Conservation (phyloP, 2,113 vertebrate genomes). For the Myiopsitta monachus region DNA sequence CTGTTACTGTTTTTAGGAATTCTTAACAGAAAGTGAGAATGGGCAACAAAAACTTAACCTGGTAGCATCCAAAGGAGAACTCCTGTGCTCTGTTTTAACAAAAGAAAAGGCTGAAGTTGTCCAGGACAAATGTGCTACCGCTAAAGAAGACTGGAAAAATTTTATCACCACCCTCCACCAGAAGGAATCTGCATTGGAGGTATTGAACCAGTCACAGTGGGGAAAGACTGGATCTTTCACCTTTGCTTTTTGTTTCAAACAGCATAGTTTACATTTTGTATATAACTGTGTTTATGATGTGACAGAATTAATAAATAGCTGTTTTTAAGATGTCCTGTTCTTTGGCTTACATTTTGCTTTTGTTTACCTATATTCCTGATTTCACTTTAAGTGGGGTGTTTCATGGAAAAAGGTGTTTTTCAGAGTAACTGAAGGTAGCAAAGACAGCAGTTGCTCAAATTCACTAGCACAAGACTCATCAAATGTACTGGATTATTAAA, state of each 20-base stretch:
- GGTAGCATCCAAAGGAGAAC: conserved; percentile 85
- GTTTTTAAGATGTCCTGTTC: background rate
- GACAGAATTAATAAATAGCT: background rate
- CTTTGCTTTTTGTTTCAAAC: background rate
- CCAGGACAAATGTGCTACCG: conserved; percentile 79
- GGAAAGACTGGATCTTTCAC: background rate
- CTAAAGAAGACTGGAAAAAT: conserved; percentile 91
- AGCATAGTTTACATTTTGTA: background rate
- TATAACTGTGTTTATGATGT: background rate
- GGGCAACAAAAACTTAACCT: conserved; percentile 89
- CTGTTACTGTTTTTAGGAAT: conserved; percentile 78
- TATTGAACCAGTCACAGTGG: conserved; percentile 23
- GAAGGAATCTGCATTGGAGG: conserved; percentile 89
- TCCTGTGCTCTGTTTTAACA: conserved; percentile 83
- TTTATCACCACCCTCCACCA: conserved; percentile 87
- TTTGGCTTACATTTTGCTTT: background rate
- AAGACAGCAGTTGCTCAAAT: background rate
- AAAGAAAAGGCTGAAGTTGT: conserved; percentile 84
- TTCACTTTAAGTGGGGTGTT: background rate
- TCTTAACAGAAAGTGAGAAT: conserved; percentile 89
- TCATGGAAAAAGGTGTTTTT: background rate
- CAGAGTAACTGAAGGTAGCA: background rate
- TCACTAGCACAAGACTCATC: background rate
- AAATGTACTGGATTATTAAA: background rate
- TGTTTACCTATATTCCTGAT: background rate